A percentile compares a stretch with the other conserved stretches of the same genome.
Evolutionary conservation across 1,140 invertebrate species (phyloP).

Genomic region (Araneus ventricosus): DNA sequence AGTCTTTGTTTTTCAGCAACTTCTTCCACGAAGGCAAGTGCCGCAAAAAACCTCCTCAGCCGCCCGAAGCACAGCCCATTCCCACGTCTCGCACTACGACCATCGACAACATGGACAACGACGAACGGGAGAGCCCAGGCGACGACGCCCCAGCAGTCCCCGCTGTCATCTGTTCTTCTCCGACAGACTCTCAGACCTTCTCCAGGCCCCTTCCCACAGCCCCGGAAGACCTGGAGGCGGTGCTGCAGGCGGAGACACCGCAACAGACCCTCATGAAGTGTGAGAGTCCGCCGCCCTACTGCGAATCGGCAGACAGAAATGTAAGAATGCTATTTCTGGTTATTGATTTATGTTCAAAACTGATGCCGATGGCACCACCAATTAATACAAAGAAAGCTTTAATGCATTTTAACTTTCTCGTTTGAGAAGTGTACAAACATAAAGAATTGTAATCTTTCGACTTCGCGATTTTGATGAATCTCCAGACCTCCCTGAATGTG

Average conservation of each 20-base stretch:
- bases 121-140: not conserved
- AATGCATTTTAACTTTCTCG: too few relatives aligned
- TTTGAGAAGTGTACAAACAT: too few relatives aligned
- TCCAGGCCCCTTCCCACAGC: not conserved
- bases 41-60: slow-evolving; percentile 50
- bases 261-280: slow-evolving; percentile 1
- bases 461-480: too few relatives aligned
- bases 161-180: not conserved
- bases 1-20: not conserved
- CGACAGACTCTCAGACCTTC: not conserved
- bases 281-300: slow-evolving; percentile 63
- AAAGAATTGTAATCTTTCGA: too few relatives aligned
- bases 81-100: slow-evolving; percentile 39
- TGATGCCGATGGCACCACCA: too few relatives aligned
- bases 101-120: slow-evolving; percentile 59
- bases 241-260: not conserved
- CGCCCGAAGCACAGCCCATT: slow-evolving; percentile 57
- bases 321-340: slow-evolving; percentile 23
- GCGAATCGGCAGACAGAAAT: slow-evolving; percentile 29
- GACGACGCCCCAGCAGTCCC: not conserved
- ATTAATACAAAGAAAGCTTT: too few relatives aligned
- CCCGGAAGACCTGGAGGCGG: slow-evolving; percentile 9
- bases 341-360: too few relatives aligned
- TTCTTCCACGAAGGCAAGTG: slow-evolving; percentile 70
- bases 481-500: too few relatives aligned